Percentiles rank a stretch among this genome's conserved stretches.
Evolutionary conservation across 2,113 vertebrate genomes (phyloP).

Genomic region (Saguinus midas): DNA sequence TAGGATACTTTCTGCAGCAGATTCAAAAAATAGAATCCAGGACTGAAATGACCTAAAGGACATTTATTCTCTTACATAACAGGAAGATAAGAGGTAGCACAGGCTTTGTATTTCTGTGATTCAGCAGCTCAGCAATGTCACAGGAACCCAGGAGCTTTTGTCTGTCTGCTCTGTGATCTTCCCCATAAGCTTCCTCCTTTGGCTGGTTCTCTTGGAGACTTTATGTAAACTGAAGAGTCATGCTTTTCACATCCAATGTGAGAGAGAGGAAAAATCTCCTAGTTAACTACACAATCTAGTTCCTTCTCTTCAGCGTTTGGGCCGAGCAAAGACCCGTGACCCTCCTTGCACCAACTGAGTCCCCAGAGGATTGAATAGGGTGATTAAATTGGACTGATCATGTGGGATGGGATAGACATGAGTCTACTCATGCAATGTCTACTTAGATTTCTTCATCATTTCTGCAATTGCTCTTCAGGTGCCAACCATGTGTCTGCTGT

Average conservation of each 20-base stretch:
- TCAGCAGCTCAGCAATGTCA: background rate
- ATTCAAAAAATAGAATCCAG: background rate
- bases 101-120: background rate
- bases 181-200: background rate
- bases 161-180: background rate
- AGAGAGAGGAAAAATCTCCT: background rate
- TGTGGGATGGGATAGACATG: background rate
- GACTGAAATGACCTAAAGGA: background rate
- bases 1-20: background rate
- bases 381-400: background rate
- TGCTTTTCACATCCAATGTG: background rate
- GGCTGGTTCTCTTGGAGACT: background rate
- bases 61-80: background rate
- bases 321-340: background rate
- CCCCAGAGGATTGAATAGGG: background rate
- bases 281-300: background rate
- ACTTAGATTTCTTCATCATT: background rate
- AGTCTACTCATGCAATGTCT: background rate
- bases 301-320: background rate
- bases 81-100: background rate
- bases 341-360: background rate
- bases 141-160: background rate
- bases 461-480: background rate
- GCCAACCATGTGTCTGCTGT: background rate
- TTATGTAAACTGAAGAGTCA: background rate